These are phyloP conservation scores for Pecten maximus DNA, from an alignment of 2,888 invertebrate species.

Conservation along the genomic window DNA sequence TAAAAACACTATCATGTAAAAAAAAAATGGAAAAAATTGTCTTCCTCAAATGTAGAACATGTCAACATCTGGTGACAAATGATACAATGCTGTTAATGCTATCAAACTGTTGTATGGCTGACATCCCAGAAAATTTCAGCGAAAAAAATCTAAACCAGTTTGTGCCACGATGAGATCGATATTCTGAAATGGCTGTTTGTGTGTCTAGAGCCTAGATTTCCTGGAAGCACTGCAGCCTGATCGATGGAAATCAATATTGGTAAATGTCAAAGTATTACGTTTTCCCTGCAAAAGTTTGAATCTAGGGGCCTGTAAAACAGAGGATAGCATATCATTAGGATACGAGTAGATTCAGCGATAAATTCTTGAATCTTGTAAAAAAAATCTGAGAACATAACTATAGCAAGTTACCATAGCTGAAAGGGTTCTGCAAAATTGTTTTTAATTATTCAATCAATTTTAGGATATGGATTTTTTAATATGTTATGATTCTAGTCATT, in stretches of 20 bases:
- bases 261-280: slow-evolving; percentile 1
- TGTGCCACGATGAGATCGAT: not conserved
- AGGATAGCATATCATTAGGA: not conserved
- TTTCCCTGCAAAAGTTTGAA: no score
- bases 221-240: not conserved
- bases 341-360: not conserved
- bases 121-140: not conserved
- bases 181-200: not conserved
- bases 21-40: not conserved
- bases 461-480: not conserved
- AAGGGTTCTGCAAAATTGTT: no score
- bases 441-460: no score
- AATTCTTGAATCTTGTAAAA: not conserved
- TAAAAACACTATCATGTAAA: not conserved
- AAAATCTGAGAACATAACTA: not conserved
- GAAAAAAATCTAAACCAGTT: not conserved
- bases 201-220: not conserved
- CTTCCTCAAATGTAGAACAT: not conserved
- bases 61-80: not conserved
- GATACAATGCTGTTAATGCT: not conserved
- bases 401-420: no score
- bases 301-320: no score
- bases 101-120: not conserved
- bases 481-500: not conserved
- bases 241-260: not conserved